These are phyloP conservation scores for Sitta carolinensis DNA, from an alignment of 2,797 vertebrate genomes.

Conservation along the genomic window DNA sequence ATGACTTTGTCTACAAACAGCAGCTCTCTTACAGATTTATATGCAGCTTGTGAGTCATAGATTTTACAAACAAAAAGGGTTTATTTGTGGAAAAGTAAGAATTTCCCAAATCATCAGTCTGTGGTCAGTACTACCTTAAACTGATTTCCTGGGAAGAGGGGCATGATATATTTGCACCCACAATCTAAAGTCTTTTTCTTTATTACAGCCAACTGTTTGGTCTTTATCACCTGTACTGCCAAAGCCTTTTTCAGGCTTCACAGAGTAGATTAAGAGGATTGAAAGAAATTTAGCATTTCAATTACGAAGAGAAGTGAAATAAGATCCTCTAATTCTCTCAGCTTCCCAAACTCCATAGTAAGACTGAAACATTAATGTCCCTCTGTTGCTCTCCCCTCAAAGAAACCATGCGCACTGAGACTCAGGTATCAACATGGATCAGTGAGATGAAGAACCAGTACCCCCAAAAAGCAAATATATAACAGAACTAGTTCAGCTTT, in stretches of 20 bases:
- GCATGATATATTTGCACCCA: background rate
- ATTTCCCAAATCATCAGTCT: background rate
- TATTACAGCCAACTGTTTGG: background rate
- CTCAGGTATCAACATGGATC: background rate
- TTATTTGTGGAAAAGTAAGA: background rate
- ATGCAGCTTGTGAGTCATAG: background rate
- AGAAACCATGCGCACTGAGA: background rate
- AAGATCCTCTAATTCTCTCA: background rate
- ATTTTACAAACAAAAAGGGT: background rate
- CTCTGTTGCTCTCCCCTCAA: background rate
- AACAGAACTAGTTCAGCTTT: background rate
- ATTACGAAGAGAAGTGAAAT: background rate
- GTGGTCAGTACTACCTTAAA: background rate
- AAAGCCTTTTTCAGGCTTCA: background rate
- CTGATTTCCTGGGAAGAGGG: background rate
- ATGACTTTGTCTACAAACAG: background rate
- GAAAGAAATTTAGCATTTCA: background rate
- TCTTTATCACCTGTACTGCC: background rate
- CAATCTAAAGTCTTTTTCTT: background rate
- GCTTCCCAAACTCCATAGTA: background rate
- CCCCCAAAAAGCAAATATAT: fast-evolving
- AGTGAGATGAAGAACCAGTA: background rate
- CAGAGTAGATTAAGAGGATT: background rate
- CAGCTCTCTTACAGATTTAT: background rate
- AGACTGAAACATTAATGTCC: background rate